A percentile compares a stretch with the other conserved stretches of the same genome.
Evolutionary conservation across 2,113 vertebrate species (phyloP).

Genomic region (Elaphurus davidianus): DNA sequence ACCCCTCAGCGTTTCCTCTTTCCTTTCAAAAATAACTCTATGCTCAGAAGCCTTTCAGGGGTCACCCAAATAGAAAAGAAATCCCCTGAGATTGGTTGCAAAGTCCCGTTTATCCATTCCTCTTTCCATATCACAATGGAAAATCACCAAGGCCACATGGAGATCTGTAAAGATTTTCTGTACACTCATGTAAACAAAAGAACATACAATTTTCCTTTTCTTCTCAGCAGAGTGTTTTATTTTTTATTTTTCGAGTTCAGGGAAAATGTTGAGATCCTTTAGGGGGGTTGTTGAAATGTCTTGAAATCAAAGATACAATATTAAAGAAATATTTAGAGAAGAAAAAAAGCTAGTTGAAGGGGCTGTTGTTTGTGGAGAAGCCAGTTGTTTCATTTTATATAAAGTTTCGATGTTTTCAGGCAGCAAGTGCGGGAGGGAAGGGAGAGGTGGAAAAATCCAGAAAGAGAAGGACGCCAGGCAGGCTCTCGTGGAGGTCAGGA

Average conservation of each 20-base stretch:
- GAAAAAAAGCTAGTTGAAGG: neutral
- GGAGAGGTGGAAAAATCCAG: conserved; percentile 14
- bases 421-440: neutral
- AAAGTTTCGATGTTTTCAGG: neutral
- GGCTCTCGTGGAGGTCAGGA: neutral
- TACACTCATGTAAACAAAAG: conserved; percentile 50
- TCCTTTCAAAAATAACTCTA: conserved; percentile 76
- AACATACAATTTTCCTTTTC: conserved; percentile 60
- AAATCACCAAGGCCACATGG: conserved; percentile 63
- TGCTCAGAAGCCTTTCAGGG: conserved; percentile 67
- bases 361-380: neutral
- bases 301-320: conserved; percentile 34
- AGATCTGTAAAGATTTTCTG: conserved; percentile 38
- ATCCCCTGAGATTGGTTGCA: conserved; percentile 73
- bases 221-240: conserved; percentile 26
- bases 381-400: neutral
- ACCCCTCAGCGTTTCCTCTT: conserved; percentile 64
- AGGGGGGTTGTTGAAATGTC: conserved; percentile 12
- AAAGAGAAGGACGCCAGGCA: neutral
- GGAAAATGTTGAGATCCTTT: conserved; percentile 34
- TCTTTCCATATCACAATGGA: conserved; percentile 65
- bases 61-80: conserved; percentile 76
- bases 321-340: conserved; percentile 34
- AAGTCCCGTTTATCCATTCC: conserved; percentile 73
- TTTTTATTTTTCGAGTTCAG: conserved; percentile 43